phyloP scores from a whole-genome alignment of 2,888 invertebrate species.

The Clistopyga incitator region DNA sequence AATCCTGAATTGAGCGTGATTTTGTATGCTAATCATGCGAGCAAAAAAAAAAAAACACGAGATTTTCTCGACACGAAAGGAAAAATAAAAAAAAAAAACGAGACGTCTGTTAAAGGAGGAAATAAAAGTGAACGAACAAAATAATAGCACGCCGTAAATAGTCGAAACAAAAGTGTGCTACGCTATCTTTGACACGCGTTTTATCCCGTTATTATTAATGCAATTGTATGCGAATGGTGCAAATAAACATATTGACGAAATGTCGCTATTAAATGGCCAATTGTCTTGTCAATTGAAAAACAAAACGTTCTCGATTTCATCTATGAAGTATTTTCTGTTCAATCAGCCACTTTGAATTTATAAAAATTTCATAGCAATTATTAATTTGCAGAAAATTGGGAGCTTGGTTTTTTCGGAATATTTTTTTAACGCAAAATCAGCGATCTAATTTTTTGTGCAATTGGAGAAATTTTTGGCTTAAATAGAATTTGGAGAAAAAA shows the following conservation, averaged over 20 bases:
- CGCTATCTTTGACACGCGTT: slow-evolving; percentile 16
- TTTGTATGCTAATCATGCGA: background rate
- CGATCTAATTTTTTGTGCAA: no score
- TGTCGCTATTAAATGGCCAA: background rate
- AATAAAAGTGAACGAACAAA: background rate
- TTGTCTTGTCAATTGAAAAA: slow-evolving; percentile 22
- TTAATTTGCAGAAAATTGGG: no score
- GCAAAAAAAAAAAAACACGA: no score
- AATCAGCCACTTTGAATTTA: no score
- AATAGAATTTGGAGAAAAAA: no score
- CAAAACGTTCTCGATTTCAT: background rate
- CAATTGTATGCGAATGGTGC: slow-evolving; percentile 21
- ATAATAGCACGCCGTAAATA: background rate
- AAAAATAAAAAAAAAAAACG: background rate
- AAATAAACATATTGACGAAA: slow-evolving; percentile 20
- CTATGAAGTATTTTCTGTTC: no score
- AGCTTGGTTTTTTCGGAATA: no score
- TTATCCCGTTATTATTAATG: slow-evolving; percentile 12
- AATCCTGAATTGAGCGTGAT: background rate
- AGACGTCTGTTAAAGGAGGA: background rate
- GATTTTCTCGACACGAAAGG: background rate
- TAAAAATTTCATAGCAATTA: no score
- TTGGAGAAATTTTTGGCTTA: no score
- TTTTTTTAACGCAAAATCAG: no score
- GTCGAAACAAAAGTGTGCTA: slow-evolving; percentile 7